Percentiles rank a stretch among this genome's conserved stretches.
These are phyloP conservation scores for Andrena cerasifolii DNA, from an alignment of 1,140 invertebrate species.

Conservation along the genomic window DNA sequence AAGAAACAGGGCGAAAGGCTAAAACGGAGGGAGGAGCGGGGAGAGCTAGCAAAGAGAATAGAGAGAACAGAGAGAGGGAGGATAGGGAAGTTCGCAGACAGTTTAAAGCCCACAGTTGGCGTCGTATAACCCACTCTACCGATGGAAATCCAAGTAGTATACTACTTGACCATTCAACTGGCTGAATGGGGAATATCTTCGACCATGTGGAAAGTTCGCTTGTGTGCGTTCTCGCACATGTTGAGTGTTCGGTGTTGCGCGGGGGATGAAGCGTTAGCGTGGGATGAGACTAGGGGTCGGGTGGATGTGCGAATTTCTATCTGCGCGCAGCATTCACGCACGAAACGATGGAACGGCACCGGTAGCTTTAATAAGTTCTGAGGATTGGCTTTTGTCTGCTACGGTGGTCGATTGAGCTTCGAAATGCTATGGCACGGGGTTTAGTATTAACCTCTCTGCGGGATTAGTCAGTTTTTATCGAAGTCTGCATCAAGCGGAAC, in stretches of 20 bases:
- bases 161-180: conserved; percentile 53
- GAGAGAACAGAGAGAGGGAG: conserved; percentile 8
- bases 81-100: conserved; percentile 48
- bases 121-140: conserved; percentile 29
- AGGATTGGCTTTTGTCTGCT: background rate
- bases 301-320: background rate
- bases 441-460: background rate
- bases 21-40: background rate
- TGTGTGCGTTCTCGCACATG: background rate
- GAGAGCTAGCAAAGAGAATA: background rate
- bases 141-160: conserved; percentile 46
- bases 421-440: background rate
- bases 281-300: background rate
- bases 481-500: too few relatives aligned
- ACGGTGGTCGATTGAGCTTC: background rate
- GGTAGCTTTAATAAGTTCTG: conserved; percentile 5
- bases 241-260: background rate
- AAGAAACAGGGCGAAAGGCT: background rate
- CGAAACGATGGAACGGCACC: background rate
- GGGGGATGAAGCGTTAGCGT: background rate
- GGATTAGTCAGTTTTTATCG: too few relatives aligned
- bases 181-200: conserved; percentile 56
- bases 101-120: conserved; percentile 47
- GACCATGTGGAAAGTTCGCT: conserved; percentile 34
- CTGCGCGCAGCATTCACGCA: background rate